These are phyloP conservation scores for Agrochola circellaris DNA, from an alignment of 2,888 invertebrate genomes.

Conservation along the genomic window DNA sequence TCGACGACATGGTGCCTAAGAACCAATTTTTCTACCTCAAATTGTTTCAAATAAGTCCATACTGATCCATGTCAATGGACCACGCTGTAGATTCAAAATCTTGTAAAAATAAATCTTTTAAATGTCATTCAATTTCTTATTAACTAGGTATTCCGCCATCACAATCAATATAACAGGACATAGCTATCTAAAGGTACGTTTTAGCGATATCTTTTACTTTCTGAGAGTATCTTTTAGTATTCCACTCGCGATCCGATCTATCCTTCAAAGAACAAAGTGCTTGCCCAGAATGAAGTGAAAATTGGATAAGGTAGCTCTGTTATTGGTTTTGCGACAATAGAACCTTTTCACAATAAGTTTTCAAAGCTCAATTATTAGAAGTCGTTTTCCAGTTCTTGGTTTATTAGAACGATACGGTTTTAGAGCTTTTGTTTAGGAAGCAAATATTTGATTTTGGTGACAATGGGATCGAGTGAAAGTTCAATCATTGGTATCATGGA, in stretches of 20 bases:
- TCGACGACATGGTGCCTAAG: neutral
- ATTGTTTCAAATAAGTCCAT: neutral
- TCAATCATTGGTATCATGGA: neutral
- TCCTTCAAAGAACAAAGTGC: slow-evolving; percentile 84
- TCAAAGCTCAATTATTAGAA: slow-evolving; percentile 71
- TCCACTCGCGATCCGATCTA: slow-evolving; percentile 75
- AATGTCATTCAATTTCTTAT: neutral
- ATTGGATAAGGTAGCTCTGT: slow-evolving; percentile 77
- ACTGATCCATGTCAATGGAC: neutral
- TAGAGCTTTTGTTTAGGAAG: slow-evolving; percentile 10
- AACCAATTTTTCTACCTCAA: neutral
- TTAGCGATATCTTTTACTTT: slow-evolving; percentile 47
- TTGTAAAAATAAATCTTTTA: neutral
- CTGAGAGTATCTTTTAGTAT: slow-evolving; percentile 71
- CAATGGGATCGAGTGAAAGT: neutral
- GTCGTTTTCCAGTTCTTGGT: slow-evolving; percentile 56
- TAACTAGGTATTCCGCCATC: neutral
- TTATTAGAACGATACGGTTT: slow-evolving; percentile 33
- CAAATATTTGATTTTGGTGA: slow-evolving; percentile 31
- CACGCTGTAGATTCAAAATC: neutral
- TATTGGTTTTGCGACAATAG: slow-evolving; percentile 76
- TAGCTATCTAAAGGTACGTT: slow-evolving; percentile 8
- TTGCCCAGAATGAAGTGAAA: slow-evolving; percentile 75
- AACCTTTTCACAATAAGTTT: slow-evolving; percentile 74
- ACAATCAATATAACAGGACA: neutral